Conservation (phyloP, 2,113 vertebrate genomes). For the Dipodomys spectabilis region DNA sequence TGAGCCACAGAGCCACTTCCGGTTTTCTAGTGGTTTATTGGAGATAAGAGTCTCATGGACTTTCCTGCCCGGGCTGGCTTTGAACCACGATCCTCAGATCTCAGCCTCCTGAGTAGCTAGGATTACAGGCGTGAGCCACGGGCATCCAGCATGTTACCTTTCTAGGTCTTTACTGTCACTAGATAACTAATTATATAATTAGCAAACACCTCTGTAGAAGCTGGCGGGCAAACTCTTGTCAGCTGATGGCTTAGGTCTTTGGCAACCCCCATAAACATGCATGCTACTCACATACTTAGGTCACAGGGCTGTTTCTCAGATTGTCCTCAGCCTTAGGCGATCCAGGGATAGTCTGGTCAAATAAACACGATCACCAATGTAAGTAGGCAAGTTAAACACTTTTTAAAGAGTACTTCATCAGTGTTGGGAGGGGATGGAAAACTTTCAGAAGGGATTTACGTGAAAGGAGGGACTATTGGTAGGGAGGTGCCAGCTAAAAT, state of each 20-base stretch:
- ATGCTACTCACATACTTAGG: background rate
- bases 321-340: slow-evolving; percentile 36
- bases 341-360: slow-evolving; percentile 55
- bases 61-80: too few relatives aligned
- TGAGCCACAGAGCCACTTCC: too few relatives aligned
- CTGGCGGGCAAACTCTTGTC: slow-evolving; percentile 39
- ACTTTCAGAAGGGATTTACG: slow-evolving; percentile 53
- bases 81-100: too few relatives aligned
- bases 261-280: slow-evolving; percentile 52
- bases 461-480: slow-evolving; percentile 33
- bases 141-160: background rate
- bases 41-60: too few relatives aligned
- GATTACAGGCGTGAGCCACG: too few relatives aligned
- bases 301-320: slow-evolving; percentile 31
- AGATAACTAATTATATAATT: slow-evolving; percentile 65
- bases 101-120: too few relatives aligned
- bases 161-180: slow-evolving; percentile 46
- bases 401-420: slow-evolving; percentile 58
- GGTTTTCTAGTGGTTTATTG: too few relatives aligned
- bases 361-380: slow-evolving; percentile 53
- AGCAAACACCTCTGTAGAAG: slow-evolving; percentile 40
- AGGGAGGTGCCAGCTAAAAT: slow-evolving; percentile 48
- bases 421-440: slow-evolving; percentile 25
- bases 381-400: slow-evolving; percentile 33
- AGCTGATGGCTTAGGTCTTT: slow-evolving; percentile 57